Evolutionary conservation across 2,888 invertebrate genomes (phyloP).

Genomic region (Nemoura dubitans): DNA sequence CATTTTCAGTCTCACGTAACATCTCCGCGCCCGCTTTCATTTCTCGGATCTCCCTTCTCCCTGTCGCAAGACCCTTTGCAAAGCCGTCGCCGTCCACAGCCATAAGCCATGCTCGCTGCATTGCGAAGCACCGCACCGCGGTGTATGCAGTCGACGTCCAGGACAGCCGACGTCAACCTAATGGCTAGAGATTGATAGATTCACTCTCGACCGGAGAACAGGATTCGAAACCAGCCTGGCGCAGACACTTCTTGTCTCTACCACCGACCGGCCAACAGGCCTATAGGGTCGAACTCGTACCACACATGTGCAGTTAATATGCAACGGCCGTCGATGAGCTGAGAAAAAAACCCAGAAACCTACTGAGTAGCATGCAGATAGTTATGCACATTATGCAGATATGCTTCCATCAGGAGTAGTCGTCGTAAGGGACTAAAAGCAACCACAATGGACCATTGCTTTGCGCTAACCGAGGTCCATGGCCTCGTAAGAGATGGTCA

Average conservation of each 20-base stretch:
- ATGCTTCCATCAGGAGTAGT: not conserved
- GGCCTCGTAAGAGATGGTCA: conserved; percentile 27
- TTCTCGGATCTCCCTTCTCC: not conserved
- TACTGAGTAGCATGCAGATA: not conserved
- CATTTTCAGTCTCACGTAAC: not conserved
- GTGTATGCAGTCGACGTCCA: not conserved
- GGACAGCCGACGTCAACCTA: not conserved
- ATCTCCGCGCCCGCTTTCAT: not conserved
- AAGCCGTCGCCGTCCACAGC: too few species aligned
- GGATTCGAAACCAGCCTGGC: not conserved
- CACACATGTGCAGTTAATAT: not conserved
- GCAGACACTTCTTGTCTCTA: not conserved
- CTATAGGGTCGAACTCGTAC: too few species aligned
- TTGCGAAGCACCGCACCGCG: not conserved
- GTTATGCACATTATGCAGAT: conserved; percentile 35
- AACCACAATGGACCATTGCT: not conserved
- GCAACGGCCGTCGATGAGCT: not conserved
- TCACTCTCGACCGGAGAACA: conserved; percentile 2
- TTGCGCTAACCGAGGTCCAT: conserved; percentile 18
- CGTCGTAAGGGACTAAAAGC: not conserved
- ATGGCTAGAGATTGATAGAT: not conserved
- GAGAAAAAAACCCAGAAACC: not conserved
- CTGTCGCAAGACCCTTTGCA: not conserved
- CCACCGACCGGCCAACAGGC: too few species aligned
- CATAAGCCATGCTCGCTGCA: too few species aligned